A percentile compares a stretch with the other conserved stretches of the same genome.
Conservation (phyloP, 2,797 vertebrate genomes). For the Characodon lateralis region DNA sequence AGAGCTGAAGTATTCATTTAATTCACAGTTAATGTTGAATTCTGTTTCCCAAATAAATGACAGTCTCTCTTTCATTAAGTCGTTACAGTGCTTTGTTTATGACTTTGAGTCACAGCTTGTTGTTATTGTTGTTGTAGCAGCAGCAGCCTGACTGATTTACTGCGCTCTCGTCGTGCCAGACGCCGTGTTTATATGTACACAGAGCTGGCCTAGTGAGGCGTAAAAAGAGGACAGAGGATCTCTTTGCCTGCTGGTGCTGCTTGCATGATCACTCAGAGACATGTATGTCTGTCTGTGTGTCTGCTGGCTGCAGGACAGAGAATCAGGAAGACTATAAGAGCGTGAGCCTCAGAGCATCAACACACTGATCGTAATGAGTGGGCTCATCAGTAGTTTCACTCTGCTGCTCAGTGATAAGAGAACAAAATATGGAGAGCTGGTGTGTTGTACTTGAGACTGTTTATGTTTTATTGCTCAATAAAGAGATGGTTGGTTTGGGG, state of each 20-base stretch:
- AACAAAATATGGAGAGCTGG: not conserved
- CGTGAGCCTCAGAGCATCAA: constrained; percentile 46
- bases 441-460: constrained; percentile 7
- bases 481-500: constrained; percentile 17
- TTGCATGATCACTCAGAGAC: constrained; percentile 46
- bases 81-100: constrained; percentile 48
- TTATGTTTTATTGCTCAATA: constrained; percentile 29
- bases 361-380: constrained; percentile 58
- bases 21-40: constrained; percentile 20
- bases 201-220: constrained; percentile 44
- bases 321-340: constrained; percentile 37
- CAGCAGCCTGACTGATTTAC: constrained; percentile 65
- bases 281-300: constrained; percentile 45
- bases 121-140: constrained; percentile 34
- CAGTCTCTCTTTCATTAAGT: constrained; percentile 27
- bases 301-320: constrained; percentile 25
- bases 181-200: constrained; percentile 22
- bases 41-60: constrained; percentile 24
- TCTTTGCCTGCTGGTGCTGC: constrained; percentile 53
- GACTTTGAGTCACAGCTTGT: constrained; percentile 58
- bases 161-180: constrained; percentile 46
- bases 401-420: constrained; percentile 26
- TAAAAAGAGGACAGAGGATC: constrained; percentile 51
- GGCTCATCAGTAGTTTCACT: constrained; percentile 40
- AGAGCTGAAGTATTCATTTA: constrained; percentile 12